Evolutionary conservation across 2,797 vertebrate species (phyloP), one percentile per base, ranked within the genome.

Genomic region (Lepus townsendii): DNA sequence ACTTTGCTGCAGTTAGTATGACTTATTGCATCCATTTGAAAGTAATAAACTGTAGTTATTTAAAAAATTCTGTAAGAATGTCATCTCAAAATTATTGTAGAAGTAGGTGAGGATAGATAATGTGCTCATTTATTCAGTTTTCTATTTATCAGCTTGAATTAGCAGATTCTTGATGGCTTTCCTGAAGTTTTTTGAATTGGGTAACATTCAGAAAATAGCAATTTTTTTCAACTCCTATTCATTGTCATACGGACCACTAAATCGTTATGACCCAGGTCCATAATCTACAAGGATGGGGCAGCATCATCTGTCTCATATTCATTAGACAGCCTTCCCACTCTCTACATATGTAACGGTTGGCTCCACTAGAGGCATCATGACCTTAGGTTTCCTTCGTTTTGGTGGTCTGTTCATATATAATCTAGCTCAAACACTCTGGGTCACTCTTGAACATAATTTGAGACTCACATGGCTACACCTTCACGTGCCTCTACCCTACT

Each of bases 11-110:
- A 71, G 93, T 97, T 96, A 96, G 83, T 91, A 96, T 96, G 96
- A 97, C 94, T 96, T 95, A 97, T 66, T 94, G 47, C 91, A 90
- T 94, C 85, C 90, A 93, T 93, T 90, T 87, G 88, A 95, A 96
- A 95, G 85, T 91, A 96, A 95, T 96, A 95, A 94, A 93, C 75
- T 80, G 60, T 47, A 97, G 88, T 97, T 96, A 97, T 90, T 96
- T 96, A 19, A 83, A 89, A 96, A 93, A 66, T 93, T 93, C 83
- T 92, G 24, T 77, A 89, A 97, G 93, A 68, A 86, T 19, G 13
- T 72, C 47, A 83, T 63, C 63, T 89, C 71, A 93, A 94, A 93
- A 87, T 89, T 92, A 93, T 88, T 94, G 94, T 94, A 88, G 82
- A 94, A 95, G 71, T 86, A 97, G 50, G 83, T 90, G 54, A 95